Percentiles rank a stretch among this genome's conserved stretches.
Conservation (phyloP, 2,113 vertebrate species). For the Psilopogon haemacephalus region DNA sequence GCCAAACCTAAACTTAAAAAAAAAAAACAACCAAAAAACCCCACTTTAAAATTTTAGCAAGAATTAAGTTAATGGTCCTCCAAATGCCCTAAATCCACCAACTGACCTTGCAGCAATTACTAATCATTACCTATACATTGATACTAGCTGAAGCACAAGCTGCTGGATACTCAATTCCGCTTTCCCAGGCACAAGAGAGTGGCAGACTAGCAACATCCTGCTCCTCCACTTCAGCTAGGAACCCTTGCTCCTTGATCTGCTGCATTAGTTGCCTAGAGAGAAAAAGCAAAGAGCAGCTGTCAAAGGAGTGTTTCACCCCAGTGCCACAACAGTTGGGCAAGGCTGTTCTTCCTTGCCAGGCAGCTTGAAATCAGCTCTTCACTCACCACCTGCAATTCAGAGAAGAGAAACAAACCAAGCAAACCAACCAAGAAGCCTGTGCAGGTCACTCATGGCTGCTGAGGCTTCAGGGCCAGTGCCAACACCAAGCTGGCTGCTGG, state of each 20-base stretch:
- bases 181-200: constrained; percentile 87
- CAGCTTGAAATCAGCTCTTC: neutral
- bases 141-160: constrained; percentile 80
- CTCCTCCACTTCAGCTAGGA: constrained; percentile 77
- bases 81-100: constrained; percentile 61
- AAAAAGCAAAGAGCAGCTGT: neutral
- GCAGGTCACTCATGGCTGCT: neutral
- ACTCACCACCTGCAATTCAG: neutral
- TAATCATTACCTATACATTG: constrained; percentile 75
- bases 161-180: constrained; percentile 82
- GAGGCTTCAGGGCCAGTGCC: neutral
- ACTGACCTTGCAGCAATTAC: constrained; percentile 64
- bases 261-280: constrained; percentile 88
- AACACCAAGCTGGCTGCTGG: neutral
- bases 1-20: constrained; percentile 64
- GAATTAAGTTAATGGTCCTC: constrained; percentile 79
- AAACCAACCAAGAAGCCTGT: neutral
- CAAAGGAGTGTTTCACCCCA: neutral
- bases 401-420: neutral
- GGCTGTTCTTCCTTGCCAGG: neutral
- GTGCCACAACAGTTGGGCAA: neutral
- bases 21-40: neutral
- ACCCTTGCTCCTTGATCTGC: constrained; percentile 79
- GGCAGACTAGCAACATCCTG: constrained; percentile 75
- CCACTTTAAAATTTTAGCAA: constrained; percentile 69